phyloP scores from a whole-genome alignment of 35 echinoderm and acorn worm species.

The Ophioderma brevispina region DNA sequence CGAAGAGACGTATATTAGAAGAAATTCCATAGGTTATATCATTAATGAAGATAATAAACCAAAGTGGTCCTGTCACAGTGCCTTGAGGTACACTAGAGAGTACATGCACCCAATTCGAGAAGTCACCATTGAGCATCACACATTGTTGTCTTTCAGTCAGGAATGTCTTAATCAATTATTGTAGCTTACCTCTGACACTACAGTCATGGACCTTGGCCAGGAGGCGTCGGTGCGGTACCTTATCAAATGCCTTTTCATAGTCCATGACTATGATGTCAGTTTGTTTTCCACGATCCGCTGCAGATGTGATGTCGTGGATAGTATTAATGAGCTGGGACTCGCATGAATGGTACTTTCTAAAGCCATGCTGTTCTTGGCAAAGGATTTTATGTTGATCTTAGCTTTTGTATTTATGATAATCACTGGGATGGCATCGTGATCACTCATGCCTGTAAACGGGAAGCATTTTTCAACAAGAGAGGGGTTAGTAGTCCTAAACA shows the following conservation, averaged over 20 bases:
- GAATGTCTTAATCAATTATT: slow-evolving; percentile 21
- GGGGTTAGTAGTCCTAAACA: no score
- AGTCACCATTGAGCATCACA: slow-evolving; percentile 52
- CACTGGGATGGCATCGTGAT: no score
- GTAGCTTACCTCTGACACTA: slow-evolving; percentile 4
- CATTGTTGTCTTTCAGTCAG: slow-evolving; percentile 26
- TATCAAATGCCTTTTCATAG: slow-evolving; percentile 31
- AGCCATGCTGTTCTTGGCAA: slow-evolving; percentile 44
- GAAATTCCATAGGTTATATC: slow-evolving; percentile 17
- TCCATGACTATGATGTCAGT: slow-evolving; percentile 30
- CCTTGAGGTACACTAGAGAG: slow-evolving; percentile 74
- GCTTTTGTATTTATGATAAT: no score
- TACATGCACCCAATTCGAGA: no score
- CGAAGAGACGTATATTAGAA: slow-evolving; percentile 5
- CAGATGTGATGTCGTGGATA: slow-evolving; percentile 17
- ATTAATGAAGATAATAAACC: slow-evolving; percentile 55
- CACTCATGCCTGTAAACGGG: no score
- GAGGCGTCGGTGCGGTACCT: slow-evolving; percentile 9
- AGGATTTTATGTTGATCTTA: no score
- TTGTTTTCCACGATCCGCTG: neutral
- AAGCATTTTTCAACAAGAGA: no score
- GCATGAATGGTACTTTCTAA: slow-evolving; percentile 32
- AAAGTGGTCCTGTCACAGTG: slow-evolving; percentile 53
- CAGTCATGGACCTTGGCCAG: neutral
- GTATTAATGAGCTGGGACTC: slow-evolving; percentile 44